Base-by-base conservation (phyloP, 2,113 vertebrate species). In the Channa argus region DNA sequence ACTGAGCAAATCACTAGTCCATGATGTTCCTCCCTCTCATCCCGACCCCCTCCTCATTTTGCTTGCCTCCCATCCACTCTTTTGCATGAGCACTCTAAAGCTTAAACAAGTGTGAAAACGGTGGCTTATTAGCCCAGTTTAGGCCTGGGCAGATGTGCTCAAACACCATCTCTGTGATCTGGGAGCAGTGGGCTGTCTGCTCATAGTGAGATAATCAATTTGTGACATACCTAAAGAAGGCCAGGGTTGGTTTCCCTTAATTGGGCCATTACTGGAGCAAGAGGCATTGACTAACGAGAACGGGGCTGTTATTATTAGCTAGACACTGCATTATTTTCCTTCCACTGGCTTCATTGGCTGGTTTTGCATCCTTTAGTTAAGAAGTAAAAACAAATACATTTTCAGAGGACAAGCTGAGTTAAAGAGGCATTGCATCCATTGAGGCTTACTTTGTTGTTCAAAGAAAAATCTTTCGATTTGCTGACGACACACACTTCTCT, bases 91-190 rank as follows among this genome's bases (percentile, higher is more conserved):
- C 72, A 65, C 80, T 86, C 84, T 82, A 59, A 88, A 91, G 82
- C 74, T 84, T 88, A 91, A 91, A 92, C 86, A 87, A 88, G 90
- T 92, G 89, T 93, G 85, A 91, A 92, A 91, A 89, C 43, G 55
- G 71, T 82, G 5, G 46, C 85, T 91, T 90, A 87, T 89, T 92
- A 90, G 85, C 80, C 84, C 82, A 49, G 70, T 90, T 89, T 74
- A 66, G 77, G 73, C 69, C 63, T 5, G 53, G 80, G 68, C 71
- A 62, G 82, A 72, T 71, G 66, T 79, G 79, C 59, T 77, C 63
- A 80, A 82, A 83, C 46, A 77, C 55, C 64, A 62, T 87, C 78
- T 75, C 70, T 63, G 74, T 83, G 84, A 85, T 88, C 80, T 84
- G 82, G 76, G 80, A 85, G 82, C 79, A 70, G 72, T 82, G 67